Conservation (phyloP, 2,113 vertebrate species). For the Phoxinus phoxinus region DNA sequence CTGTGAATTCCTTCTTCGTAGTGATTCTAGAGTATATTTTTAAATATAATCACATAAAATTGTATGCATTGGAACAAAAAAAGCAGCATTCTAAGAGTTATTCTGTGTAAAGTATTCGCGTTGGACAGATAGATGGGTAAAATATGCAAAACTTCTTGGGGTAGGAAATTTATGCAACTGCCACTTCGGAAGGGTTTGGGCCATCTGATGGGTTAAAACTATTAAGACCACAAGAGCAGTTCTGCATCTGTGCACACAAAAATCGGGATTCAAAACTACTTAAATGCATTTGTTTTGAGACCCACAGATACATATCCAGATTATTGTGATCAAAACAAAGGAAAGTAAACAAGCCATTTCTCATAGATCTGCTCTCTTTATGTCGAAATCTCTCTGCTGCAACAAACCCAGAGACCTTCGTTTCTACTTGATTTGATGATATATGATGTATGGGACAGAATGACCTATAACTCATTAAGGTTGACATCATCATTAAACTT, state of each 20-base stretch:
- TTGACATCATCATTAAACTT: conserved; percentile 75
- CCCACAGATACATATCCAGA: conserved; percentile 65
- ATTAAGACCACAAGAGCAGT: conserved; percentile 69
- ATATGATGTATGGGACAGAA: conserved; percentile 70
- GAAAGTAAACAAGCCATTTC: conserved; percentile 48
- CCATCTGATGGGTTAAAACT: conserved; percentile 76
- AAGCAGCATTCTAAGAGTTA: neutral
- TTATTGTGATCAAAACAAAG: conserved; percentile 55
- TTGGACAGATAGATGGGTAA: conserved; percentile 37
- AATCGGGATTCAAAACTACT: conserved; percentile 58
- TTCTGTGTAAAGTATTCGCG: neutral
- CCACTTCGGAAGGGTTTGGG: conserved; percentile 48
- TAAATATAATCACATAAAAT: neutral
- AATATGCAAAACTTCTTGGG: conserved; percentile 28
- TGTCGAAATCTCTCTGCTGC: conserved; percentile 18
- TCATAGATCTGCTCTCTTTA: conserved; percentile 34
- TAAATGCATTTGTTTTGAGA: conserved; percentile 57
- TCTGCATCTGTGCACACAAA: conserved; percentile 72
- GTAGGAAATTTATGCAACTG: conserved; percentile 25
- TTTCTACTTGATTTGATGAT: conserved; percentile 66
- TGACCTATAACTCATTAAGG: conserved; percentile 72
- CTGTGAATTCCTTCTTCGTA: neutral
- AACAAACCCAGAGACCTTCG: conserved; percentile 25
- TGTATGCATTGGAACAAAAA: neutral
- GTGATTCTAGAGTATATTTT: neutral